A percentile compares a stretch with the other conserved stretches of the same genome.
phyloP scores from a whole-genome alignment of 2,888 invertebrate species.

The Listrodromus nycthemerus region DNA sequence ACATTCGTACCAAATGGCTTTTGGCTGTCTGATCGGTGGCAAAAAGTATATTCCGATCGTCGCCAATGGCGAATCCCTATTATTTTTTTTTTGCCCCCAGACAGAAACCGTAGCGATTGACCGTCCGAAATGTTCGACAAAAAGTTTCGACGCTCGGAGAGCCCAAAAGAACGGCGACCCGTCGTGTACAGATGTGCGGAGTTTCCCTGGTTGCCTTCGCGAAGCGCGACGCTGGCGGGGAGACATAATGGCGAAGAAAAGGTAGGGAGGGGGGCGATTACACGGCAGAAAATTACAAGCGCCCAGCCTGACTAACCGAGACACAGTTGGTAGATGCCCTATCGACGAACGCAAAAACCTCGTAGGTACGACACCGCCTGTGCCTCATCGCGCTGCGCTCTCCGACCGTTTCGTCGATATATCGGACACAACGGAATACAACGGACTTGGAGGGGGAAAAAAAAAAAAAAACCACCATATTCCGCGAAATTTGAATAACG shows the following conservation, averaged over 20 bases:
- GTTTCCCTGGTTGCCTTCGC: constrained; percentile 1
- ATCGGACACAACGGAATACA: not conserved
- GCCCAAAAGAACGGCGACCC: not conserved
- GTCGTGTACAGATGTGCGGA: constrained; percentile 5
- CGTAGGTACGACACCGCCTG: not conserved
- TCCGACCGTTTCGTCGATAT: not conserved
- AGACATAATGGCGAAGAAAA: not conserved
- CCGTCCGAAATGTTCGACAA: not conserved
- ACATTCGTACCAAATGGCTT: too few relatives aligned
- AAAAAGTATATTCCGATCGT: too few relatives aligned
- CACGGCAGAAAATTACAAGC: constrained; percentile 23
- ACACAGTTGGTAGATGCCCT: constrained; percentile 11
- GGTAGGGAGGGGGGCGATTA: not conserved
- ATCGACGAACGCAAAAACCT: constrained; percentile 12
- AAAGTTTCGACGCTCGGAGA: not conserved
- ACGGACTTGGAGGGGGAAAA: not conserved
- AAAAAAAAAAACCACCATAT: not conserved
- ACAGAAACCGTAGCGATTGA: not conserved
- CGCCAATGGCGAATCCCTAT: not conserved
- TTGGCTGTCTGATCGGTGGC: too few relatives aligned
- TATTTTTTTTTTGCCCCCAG: not conserved
- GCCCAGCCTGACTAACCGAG: not conserved
- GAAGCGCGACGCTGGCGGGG: not conserved
- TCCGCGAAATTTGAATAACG: not conserved
- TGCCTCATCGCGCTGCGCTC: not conserved